phyloP scores from a whole-genome alignment of 2,797 vertebrate genomes.

The Diplodus puntazzo region DNA sequence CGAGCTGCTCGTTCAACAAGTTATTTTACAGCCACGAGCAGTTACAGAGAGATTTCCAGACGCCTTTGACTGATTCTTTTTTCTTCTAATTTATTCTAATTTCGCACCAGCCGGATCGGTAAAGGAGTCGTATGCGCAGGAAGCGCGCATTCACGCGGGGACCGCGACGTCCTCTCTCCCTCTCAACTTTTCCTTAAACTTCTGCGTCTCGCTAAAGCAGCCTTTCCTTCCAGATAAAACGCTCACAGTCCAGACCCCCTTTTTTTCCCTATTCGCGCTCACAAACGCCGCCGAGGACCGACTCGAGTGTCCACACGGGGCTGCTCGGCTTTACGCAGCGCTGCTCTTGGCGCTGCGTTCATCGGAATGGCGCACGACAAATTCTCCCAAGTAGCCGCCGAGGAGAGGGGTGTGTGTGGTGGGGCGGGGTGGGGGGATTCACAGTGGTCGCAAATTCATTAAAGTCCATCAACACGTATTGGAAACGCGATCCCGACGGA shows the following conservation, averaged over 20 bases:
- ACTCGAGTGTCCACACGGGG: conserved; percentile 18
- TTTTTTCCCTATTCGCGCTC: background rate
- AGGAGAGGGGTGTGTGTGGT: background rate
- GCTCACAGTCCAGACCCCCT: background rate
- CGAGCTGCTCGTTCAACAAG: conserved; percentile 71
- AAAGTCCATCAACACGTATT: conserved; percentile 46
- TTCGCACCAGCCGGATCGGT: conserved; percentile 4
- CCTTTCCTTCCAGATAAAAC: background rate
- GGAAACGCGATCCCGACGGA: conserved; percentile 28
- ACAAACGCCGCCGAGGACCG: conserved; percentile 18
- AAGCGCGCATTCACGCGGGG: conserved; percentile 28
- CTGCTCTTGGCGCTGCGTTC: conserved; percentile 54
- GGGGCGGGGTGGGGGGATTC: conserved; percentile 17
- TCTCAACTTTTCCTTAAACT: conserved; percentile 71
- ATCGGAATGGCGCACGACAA: conserved; percentile 57
- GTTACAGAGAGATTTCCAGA: conserved; percentile 13
- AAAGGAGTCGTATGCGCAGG: conserved; percentile 24
- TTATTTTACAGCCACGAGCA: conserved; percentile 42
- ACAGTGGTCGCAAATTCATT: conserved; percentile 28
- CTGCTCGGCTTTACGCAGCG: conserved; percentile 65
- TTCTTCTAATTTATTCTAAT: conserved; percentile 10
- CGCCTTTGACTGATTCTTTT: conserved; percentile 10
- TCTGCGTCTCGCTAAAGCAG: conserved; percentile 24
- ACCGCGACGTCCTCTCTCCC: background rate
- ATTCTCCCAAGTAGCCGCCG: conserved; percentile 23